Evolutionary conservation across 2,888 invertebrate genomes (phyloP).

Genomic region (Rhingia rostrata): DNA sequence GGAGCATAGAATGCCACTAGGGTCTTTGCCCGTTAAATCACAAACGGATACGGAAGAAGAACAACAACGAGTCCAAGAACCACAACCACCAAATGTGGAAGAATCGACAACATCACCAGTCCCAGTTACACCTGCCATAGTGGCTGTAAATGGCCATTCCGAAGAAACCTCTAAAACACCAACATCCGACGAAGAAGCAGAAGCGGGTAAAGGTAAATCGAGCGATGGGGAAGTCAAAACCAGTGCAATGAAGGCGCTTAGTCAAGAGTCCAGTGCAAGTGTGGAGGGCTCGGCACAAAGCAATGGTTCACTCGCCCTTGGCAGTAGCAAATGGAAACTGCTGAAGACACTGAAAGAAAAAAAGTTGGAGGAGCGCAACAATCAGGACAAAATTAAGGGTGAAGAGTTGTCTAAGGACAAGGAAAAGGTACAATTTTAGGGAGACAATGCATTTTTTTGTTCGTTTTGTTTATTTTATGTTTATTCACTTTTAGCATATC

Average conservation of each 20-base stretch:
- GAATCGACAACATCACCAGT: neutral
- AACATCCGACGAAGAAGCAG: conserved; percentile 49
- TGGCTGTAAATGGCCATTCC: conserved; percentile 26
- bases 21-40: neutral
- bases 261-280: conserved; percentile 81
- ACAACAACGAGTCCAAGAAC: neutral
- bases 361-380: conserved; percentile 93
- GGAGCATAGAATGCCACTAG: conserved; percentile 12
- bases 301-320: conserved; percentile 83
- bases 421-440: conserved; percentile 83
- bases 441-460: neutral
- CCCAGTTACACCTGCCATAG: neutral
- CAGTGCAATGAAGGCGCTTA: conserved; percentile 59
- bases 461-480: neutral
- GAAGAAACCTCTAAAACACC: conserved; percentile 35
- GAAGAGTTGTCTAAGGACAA: conserved; percentile 87
- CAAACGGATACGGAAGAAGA: conserved; percentile 2
- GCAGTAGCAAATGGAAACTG: conserved; percentile 96
- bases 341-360: conserved; percentile 94
- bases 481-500: neutral
- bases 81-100: neutral
- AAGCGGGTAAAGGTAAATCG: conserved; percentile 1
- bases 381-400: conserved; percentile 87
- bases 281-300: conserved; percentile 79
- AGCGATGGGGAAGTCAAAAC: conserved; percentile 18